Percentiles rank a stretch among this genome's conserved stretches.
Evolutionary conservation across 2,888 invertebrate genomes (phyloP).

Genomic region (Oscheius onirici): DNA sequence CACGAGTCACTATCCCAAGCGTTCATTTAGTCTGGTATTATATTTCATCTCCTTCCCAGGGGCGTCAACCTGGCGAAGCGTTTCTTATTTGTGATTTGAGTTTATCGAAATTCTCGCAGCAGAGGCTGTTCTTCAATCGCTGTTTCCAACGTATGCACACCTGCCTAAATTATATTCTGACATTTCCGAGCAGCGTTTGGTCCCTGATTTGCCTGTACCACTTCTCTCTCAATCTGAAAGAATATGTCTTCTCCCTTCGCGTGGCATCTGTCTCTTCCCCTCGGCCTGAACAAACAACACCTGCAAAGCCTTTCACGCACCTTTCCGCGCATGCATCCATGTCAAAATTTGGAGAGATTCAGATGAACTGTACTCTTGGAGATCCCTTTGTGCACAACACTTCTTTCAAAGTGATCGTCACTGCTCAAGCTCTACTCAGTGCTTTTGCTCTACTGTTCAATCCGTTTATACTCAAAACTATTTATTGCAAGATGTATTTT

Average conservation of each 20-base stretch:
- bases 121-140: too few species aligned
- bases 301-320: conserved; percentile 23
- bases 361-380: conserved; percentile 26
- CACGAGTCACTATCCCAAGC: too few species aligned
- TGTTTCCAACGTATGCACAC: too few species aligned
- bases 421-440: conserved; percentile 9
- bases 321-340: background rate
- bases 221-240: too few species aligned
- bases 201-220: too few species aligned
- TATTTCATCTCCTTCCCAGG: too few species aligned
- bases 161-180: too few species aligned
- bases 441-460: conserved; percentile 7
- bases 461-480: conserved; percentile 4
- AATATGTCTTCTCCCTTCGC: background rate
- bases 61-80: too few species aligned
- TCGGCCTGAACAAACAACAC: conserved; percentile 20
- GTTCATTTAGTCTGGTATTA: too few species aligned
- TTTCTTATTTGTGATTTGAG: too few species aligned
- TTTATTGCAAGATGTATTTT: conserved; percentile 17
- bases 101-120: too few species aligned
- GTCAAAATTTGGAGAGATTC: background rate
- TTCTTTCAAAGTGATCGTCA: conserved; percentile 4
- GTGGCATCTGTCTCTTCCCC: conserved; percentile 7
- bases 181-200: too few species aligned
- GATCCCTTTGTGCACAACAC: conserved; percentile 7